Conservation (phyloP, 2,888 invertebrate genomes). For the Dryocosmus kuriphilus region DNA sequence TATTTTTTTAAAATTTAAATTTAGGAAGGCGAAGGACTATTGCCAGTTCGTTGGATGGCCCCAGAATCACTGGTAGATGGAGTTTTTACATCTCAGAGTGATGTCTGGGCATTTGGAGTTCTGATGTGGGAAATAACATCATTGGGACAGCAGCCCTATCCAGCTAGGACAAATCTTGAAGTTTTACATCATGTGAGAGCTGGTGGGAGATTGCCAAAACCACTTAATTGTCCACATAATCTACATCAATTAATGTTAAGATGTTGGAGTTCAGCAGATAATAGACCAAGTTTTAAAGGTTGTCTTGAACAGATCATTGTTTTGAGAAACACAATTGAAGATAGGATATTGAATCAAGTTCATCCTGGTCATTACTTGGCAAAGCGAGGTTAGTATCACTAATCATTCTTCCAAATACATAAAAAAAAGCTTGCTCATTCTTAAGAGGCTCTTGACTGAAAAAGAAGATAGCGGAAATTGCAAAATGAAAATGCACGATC, state of each 20-base stretch:
- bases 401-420: background rate
- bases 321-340: constrained; percentile 69
- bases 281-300: constrained; percentile 91
- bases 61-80: constrained; percentile 98
- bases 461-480: background rate
- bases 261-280: constrained; percentile 92
- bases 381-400: constrained; percentile 66
- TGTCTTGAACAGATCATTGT: constrained; percentile 82
- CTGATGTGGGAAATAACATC: constrained; percentile 98
- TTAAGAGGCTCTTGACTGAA: background rate
- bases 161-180: constrained; percentile 93
- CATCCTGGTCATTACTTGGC: constrained; percentile 73
- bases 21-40: constrained; percentile 82
- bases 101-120: constrained; percentile 97
- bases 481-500: background rate
- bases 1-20: constrained; percentile 11
- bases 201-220: constrained; percentile 91
- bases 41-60: constrained; percentile 99
- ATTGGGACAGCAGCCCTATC: constrained; percentile 97
- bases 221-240: constrained; percentile 89
- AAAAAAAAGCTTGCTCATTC: background rate
- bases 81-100: constrained; percentile 97
- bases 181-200: constrained; percentile 93
- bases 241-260: constrained; percentile 91
- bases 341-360: constrained; percentile 70